Percentiles rank a stretch among this genome's conserved stretches.
phyloP scores from a whole-genome alignment of 2,888 invertebrate genomes.

The Acanthosepion esculentum region DNA sequence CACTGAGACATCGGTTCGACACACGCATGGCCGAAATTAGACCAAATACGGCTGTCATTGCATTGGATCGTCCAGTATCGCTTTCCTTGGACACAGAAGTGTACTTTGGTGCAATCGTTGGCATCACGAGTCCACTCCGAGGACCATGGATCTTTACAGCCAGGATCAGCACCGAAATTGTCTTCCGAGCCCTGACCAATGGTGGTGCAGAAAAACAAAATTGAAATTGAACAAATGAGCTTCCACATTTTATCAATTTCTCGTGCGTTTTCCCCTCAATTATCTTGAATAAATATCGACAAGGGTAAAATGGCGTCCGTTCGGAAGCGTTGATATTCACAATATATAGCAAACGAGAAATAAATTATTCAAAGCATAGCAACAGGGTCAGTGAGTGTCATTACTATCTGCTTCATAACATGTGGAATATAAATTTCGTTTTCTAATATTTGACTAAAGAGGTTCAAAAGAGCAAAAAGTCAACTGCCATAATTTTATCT shows the following conservation, averaged over 20 bases:
- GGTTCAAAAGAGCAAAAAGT: too few relatives aligned
- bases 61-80: conserved; percentile 58
- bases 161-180: conserved; percentile 59
- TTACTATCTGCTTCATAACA: too few relatives aligned
- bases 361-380: too few relatives aligned
- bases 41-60: conserved; percentile 60
- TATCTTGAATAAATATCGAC: neutral
- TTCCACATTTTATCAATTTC: neutral
- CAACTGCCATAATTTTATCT: too few relatives aligned
- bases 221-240: neutral
- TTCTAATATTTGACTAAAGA: too few relatives aligned
- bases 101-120: conserved; percentile 56
- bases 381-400: too few relatives aligned
- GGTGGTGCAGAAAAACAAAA: neutral
- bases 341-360: too few relatives aligned
- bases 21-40: conserved; percentile 61
- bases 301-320: too few relatives aligned
- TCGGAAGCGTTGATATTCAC: too few relatives aligned
- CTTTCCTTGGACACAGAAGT: conserved; percentile 56
- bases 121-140: conserved; percentile 60
- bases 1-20: conserved; percentile 61
- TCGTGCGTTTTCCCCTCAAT: neutral
- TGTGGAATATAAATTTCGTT: too few relatives aligned
- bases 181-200: conserved; percentile 51
- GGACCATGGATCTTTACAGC: conserved; percentile 60